phyloP scores from a whole-genome alignment of 2,797 vertebrate genomes.

The Spatula clypeata region DNA sequence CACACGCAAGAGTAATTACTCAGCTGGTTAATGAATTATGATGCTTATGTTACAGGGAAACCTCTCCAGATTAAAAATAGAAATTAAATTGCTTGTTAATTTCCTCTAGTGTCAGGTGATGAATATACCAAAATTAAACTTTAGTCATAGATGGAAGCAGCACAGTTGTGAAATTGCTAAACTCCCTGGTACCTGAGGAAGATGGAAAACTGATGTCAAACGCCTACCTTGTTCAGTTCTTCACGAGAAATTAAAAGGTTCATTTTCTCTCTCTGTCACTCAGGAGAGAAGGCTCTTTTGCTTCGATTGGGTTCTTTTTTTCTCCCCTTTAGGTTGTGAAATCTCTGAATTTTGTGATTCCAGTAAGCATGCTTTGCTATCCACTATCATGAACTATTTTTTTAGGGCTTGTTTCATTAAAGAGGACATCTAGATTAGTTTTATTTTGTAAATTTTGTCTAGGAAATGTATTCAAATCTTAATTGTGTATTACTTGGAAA shows the following conservation, averaged over 20 bases:
- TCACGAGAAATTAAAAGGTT: background rate
- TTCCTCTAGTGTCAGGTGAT: background rate
- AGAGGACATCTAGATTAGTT: background rate
- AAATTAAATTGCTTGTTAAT: background rate
- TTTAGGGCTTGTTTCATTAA: background rate
- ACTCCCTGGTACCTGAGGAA: background rate
- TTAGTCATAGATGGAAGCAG: background rate
- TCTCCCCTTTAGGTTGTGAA: background rate
- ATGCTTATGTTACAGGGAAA: background rate
- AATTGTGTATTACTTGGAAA: background rate
- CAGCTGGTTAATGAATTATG: background rate
- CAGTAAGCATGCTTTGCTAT: background rate
- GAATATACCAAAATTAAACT: background rate
- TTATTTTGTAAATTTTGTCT: background rate
- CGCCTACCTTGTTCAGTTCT: background rate
- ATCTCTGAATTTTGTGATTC: background rate
- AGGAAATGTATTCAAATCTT: background rate
- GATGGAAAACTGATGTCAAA: background rate
- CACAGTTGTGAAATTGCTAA: background rate
- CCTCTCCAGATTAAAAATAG: background rate
- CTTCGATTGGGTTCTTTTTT: background rate
- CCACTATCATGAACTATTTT: background rate
- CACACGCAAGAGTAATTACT: background rate
- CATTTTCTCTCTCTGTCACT: background rate
- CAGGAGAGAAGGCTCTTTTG: background rate